Conservation (phyloP, 2,797 vertebrate genomes). For the Thamnophis elegans region DNA sequence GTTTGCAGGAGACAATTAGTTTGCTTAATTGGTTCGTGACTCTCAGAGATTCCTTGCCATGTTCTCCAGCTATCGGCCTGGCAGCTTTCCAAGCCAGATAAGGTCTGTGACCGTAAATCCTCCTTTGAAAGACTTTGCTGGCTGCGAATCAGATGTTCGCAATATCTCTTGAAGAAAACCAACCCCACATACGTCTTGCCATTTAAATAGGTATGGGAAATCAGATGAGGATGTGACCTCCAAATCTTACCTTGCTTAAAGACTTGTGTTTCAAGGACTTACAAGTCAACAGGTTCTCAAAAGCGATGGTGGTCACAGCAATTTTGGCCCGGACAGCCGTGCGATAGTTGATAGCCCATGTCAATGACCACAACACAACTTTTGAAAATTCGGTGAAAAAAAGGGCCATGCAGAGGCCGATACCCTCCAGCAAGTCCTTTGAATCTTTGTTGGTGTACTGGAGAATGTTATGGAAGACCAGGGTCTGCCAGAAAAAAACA, state of each 20-base stretch:
- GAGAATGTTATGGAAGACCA: slow-evolving; percentile 78
- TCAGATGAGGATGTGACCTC: neutral
- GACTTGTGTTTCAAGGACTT: slow-evolving; percentile 69
- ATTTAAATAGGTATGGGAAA: neutral
- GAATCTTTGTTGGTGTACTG: slow-evolving; percentile 52
- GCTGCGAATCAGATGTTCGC: neutral
- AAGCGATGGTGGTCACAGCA: slow-evolving; percentile 74
- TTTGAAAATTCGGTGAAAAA: slow-evolving; percentile 76
- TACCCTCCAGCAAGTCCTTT: slow-evolving; percentile 49
- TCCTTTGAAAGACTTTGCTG: no score
- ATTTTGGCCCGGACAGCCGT: slow-evolving; percentile 78
- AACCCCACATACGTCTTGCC: neutral
- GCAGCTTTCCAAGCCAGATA: no score
- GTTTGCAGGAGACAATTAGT: no score
- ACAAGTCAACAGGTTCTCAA: slow-evolving; percentile 76
- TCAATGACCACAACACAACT: slow-evolving; percentile 67
- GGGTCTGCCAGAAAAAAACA: slow-evolving; percentile 64
- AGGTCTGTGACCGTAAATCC: no score
- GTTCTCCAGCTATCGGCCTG: no score
- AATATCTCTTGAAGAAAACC: neutral
- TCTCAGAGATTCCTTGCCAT: no score
- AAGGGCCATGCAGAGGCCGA: slow-evolving; percentile 75
- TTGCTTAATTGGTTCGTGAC: no score
- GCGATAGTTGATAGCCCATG: slow-evolving; percentile 80
- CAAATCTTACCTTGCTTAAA: slow-evolving; percentile 76